Conservation (phyloP, 2,888 invertebrate species). For the Ormyrus labotus region DNA sequence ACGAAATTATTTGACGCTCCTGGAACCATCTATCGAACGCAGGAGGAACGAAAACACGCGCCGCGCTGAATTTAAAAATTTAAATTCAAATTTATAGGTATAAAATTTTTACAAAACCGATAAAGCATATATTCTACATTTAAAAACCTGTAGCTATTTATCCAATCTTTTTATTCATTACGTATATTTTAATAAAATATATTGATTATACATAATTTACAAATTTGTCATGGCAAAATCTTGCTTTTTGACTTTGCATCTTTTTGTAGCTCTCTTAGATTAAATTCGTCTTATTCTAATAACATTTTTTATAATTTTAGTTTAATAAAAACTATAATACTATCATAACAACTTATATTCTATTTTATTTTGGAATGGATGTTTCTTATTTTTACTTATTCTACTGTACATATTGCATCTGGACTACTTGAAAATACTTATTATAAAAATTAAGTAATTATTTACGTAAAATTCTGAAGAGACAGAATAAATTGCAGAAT, state of each 20-base stretch:
- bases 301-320: too few species aligned
- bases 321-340: too few species aligned
- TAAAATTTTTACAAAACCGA: neutral
- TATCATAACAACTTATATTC: neutral
- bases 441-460: conserved; percentile 11
- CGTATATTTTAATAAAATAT: neutral
- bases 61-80: too few species aligned
- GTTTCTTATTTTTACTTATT: neutral
- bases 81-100: too few species aligned
- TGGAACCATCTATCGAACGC: conserved; percentile 1
- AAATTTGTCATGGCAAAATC: conserved; percentile 10
- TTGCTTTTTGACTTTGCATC: neutral
- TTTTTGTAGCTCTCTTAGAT: neutral
- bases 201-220: neutral
- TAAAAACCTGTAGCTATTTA: neutral
- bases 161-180: conserved; percentile 6
- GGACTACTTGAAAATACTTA: neutral
- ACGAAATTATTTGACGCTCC: neutral
- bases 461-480: neutral
- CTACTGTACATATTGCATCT: conserved; percentile 6
- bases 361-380: neutral
- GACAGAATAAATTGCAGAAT: conserved; percentile 16
- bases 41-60: too few species aligned
- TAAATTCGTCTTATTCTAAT: neutral
- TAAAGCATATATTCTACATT: neutral